Base-by-base conservation (phyloP, 2,888 invertebrate species). In the Apodemia mormo region DNA sequence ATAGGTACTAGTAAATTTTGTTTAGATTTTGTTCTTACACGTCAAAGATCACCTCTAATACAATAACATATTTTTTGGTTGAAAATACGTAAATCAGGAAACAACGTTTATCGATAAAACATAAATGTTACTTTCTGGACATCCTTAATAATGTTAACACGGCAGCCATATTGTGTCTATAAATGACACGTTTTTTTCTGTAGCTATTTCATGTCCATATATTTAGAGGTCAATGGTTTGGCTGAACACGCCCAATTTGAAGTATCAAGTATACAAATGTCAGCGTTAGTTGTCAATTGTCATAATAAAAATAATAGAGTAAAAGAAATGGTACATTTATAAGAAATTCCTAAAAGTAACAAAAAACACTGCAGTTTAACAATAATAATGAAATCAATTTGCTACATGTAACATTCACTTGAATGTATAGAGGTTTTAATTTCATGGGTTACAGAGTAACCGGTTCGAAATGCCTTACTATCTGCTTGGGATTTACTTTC, bases 361-460 rank as follows among this genome's bases (percentile, higher is more conserved):
- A n/a, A 58, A 30, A 33, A 30, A 61, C 14, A 33, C 33, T 12
- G 12, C 6, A 61, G 33, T 33, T 6, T 4, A 14, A 33, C 58
- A 12, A 33, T 37, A 37, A 64, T 37, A 33, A 64, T 64, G 61
- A 33, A 33, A 14, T 37, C 8, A 64, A 70, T 72, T 74, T 33
- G 65, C 54, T 75, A 75, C 73, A 69, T 78, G 77, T 81, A 14
- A 65, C 29, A 75, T 75, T 72, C 74, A 78, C 82, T 78, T 64
- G 61, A 77, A 90, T 91, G 89, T 83, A 77, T 74, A 83, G 78
- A 76, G 81, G 81, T 76, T 76, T 89, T 67, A 81, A 74, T 81
- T 82, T 89, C 74, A 90, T 92, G 92, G 91, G 91, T 77, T 88
- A 86, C 77, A 81, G 85, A 72, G 74, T 92, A 72, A 85, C 80